Percentiles rank a stretch among this genome's conserved stretches.
These are phyloP conservation scores for Diaprepes abbreviatus DNA, from an alignment of 2,888 invertebrate genomes.

Conservation along the genomic window DNA sequence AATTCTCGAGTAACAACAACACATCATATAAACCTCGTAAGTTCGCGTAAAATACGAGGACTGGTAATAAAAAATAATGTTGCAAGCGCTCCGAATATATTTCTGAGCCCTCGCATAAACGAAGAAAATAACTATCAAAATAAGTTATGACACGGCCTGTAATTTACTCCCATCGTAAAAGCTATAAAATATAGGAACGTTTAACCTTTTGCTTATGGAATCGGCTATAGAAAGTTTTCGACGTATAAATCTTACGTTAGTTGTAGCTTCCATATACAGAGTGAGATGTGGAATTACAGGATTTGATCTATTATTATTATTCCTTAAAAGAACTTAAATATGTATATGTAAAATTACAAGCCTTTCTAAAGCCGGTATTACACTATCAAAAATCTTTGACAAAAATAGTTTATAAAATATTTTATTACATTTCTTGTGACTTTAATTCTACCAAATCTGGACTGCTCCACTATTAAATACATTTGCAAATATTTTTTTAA, in stretches of 20 bases:
- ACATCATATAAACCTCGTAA: conserved; percentile 20
- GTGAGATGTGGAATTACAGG: background rate
- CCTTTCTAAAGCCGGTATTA: too few relatives aligned
- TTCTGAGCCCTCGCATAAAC: conserved; percentile 43
- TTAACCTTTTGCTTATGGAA: conserved; percentile 62
- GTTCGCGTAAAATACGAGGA: conserved; percentile 3
- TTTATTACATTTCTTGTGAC: too few relatives aligned
- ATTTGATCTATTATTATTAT: too few relatives aligned
- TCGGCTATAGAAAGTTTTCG: conserved; percentile 61
- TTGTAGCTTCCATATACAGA: conserved; percentile 10
- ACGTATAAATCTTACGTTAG: conserved; percentile 51
- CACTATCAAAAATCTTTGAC: too few relatives aligned
- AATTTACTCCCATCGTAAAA: conserved; percentile 60
- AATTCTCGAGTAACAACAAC: too few relatives aligned
- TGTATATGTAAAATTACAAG: too few relatives aligned
- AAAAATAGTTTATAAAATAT: too few relatives aligned
- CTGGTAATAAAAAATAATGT: conserved; percentile 23
- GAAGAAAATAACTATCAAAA: conserved; percentile 57
- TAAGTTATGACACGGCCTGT: conserved; percentile 57
- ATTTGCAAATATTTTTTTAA: too few relatives aligned
- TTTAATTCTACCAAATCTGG: too few relatives aligned
- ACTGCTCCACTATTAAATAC: too few relatives aligned
- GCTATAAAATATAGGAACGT: conserved; percentile 61
- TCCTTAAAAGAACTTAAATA: too few relatives aligned
- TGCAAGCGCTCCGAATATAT: conserved; percentile 29